A percentile compares a stretch with the other conserved stretches of the same genome.
These are phyloP conservation scores for Siphonodentalium dalli DNA, from an alignment of 2,888 invertebrate genomes.

Conservation along the genomic window DNA sequence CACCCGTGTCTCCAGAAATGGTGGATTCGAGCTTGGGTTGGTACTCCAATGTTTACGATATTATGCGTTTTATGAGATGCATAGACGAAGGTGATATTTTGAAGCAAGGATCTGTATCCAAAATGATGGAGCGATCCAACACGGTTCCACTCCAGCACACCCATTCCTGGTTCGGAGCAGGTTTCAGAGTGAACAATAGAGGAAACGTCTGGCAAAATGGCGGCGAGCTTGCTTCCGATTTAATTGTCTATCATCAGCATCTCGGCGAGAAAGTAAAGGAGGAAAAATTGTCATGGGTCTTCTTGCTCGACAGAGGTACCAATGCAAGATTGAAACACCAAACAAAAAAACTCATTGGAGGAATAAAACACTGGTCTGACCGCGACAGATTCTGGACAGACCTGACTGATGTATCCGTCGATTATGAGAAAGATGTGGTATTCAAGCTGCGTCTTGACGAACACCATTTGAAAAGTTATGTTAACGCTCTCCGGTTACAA, in stretches of 20 bases:
- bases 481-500: slow-evolving; percentile 43
- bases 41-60: slow-evolving; percentile 55
- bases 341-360: slow-evolving; percentile 35
- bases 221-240: slow-evolving; percentile 44
- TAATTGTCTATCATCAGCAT: slow-evolving; percentile 44
- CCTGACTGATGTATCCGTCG: slow-evolving; percentile 42
- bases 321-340: slow-evolving; percentile 39
- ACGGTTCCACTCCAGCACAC: slow-evolving; percentile 21
- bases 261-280: slow-evolving; percentile 21
- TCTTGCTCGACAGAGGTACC: slow-evolving; percentile 43
- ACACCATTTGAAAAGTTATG: slow-evolving; percentile 49
- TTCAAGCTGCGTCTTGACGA: slow-evolving; percentile 50
- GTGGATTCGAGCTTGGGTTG: slow-evolving; percentile 56
- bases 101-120: slow-evolving; percentile 31
- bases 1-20: slow-evolving; percentile 24
- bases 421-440: slow-evolving; percentile 32
- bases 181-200: slow-evolving; percentile 39
- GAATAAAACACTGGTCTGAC: slow-evolving; percentile 31
- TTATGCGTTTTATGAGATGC: slow-evolving; percentile 48
- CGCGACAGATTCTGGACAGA: slow-evolving; percentile 40
- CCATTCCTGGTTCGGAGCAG: slow-evolving; percentile 43
- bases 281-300: slow-evolving; percentile 37
- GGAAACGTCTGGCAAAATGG: slow-evolving; percentile 51
- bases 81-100: slow-evolving; percentile 38
- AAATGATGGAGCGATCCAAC: slow-evolving; percentile 31